Base-by-base conservation (phyloP, 2,113 vertebrate species). In the Plestiodon gilberti region DNA sequence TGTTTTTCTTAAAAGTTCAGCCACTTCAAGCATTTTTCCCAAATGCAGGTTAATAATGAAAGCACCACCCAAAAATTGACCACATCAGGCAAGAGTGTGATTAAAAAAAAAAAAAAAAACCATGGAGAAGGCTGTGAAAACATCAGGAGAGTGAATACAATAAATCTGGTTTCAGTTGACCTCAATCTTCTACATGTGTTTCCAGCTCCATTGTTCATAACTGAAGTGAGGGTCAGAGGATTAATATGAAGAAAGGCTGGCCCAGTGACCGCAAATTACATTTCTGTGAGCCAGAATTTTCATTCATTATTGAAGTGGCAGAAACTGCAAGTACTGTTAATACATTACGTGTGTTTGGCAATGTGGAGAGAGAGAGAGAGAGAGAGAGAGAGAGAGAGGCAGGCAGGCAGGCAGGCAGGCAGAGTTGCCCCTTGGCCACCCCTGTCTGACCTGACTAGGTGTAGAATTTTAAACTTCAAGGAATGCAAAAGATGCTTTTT, bases 161-260 rank as follows among this genome's bases (percentile, higher is more conserved):
- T 30, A 87, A 57, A n/a, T 84, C 79, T 93, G 77, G 69, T 61
- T 89, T 83, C 35, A 70, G 28, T 67, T 88, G 0, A 43, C 33
- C 89, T 92, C 84, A 84, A 9, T 89, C 77, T 92, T 93, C 83
- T 79, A 77, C 74, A 61, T 15, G 5, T 62, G 33, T 79, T 93
- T 83, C n/a, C 70, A 75, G 11, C 89, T 90, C 81, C 52, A 61
- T 76, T 83, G 88, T 43, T 95, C 15, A 2, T 75, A 81, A 76
- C 48, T 87, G 73, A 79, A 92, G 90, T 76, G 77, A 89, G 74
- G 88, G 85, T 84, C 64, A 84, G 57, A 93, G 70, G 86, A 90
- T 92, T 90, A 91, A 78, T 90, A 90, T 7, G 86, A 93, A 71
- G 85, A 11, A 81, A 83, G 77, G 30, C 86, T 94, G 90, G 91